phyloP scores from a whole-genome alignment of 2,113 vertebrate genomes.

The Scytalopus superciliaris region DNA sequence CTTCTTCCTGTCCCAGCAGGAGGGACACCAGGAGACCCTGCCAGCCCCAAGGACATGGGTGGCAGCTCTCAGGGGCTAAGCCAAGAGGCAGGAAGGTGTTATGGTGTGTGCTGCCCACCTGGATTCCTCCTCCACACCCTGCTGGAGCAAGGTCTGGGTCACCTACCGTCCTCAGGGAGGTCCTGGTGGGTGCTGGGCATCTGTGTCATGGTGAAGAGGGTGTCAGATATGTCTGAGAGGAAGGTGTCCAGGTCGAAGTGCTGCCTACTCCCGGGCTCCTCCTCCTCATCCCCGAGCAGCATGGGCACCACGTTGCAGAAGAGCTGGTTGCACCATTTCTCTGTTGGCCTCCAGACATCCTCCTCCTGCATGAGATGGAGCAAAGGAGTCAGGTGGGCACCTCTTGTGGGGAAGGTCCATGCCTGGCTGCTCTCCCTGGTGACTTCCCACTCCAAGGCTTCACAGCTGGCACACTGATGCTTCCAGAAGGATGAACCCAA shows the following conservation, averaged over 20 bases:
- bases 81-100: neutral
- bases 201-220: conserved; percentile 97
- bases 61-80: neutral
- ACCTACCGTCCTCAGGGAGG: conserved; percentile 81
- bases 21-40: neutral
- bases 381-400: neutral
- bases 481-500: neutral
- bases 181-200: conserved; percentile 70
- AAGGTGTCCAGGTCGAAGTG: conserved; percentile 92
- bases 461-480: neutral
- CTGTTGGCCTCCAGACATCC: conserved; percentile 76
- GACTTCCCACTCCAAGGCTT: neutral
- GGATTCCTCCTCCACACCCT: neutral
- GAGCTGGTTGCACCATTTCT: conserved; percentile 88
- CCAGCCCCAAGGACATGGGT: neutral
- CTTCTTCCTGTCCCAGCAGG: neutral
- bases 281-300: conserved; percentile 78
- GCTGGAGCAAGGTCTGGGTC: neutral
- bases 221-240: conserved; percentile 95
- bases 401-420: rapidly evolving
- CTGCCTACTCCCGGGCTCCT: conserved; percentile 71
- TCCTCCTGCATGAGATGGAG: conserved; percentile 70
- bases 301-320: conserved; percentile 83
- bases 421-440: neutral
- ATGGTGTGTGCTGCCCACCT: rapidly evolving